phyloP scores from a whole-genome alignment of 2,888 invertebrate species.

The Proisotoma minuta region DNA sequence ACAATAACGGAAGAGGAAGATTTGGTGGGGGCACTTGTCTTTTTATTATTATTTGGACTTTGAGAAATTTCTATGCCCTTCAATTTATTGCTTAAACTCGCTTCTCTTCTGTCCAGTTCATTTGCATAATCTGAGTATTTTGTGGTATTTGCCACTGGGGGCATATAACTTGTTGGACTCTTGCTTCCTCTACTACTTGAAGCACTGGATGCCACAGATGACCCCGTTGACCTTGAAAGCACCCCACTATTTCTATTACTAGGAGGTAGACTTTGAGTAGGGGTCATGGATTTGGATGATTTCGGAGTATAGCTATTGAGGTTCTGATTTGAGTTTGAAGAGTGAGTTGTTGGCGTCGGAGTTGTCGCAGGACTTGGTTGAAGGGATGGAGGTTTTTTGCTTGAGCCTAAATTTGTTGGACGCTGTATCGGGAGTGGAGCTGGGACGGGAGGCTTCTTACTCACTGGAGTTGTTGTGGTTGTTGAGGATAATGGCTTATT shows the following conservation, averaged over 20 bases:
- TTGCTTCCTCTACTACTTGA: conserved; percentile 7
- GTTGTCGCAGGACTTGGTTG: neutral
- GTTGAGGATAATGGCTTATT: conserved; percentile 21
- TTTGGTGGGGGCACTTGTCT: neutral
- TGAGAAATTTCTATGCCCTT: conserved; percentile 14
- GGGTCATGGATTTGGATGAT: neutral
- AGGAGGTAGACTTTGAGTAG: neutral
- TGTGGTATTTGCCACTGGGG: conserved; percentile 27
- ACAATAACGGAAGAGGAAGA: neutral
- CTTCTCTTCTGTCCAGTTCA: conserved; percentile 29
- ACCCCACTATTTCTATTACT: neutral
- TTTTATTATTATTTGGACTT: too few relatives aligned
- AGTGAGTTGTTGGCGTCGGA: neutral
- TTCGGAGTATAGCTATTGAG: too few relatives aligned
- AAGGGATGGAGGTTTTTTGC: conserved; percentile 12
- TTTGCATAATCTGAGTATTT: conserved; percentile 36
- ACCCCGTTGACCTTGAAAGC: neutral
- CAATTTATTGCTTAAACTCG: conserved; percentile 24
- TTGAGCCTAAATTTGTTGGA: conserved; percentile 22
- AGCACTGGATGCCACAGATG: conserved; percentile 16
- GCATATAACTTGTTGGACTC: neutral
- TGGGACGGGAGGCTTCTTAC: conserved; percentile 19
- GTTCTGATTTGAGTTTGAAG: neutral
- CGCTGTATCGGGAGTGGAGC: conserved; percentile 7
- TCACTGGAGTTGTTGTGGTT: conserved; percentile 2